phyloP scores from a whole-genome alignment of 2,888 invertebrate genomes.

The Lithodes maja region DNA sequence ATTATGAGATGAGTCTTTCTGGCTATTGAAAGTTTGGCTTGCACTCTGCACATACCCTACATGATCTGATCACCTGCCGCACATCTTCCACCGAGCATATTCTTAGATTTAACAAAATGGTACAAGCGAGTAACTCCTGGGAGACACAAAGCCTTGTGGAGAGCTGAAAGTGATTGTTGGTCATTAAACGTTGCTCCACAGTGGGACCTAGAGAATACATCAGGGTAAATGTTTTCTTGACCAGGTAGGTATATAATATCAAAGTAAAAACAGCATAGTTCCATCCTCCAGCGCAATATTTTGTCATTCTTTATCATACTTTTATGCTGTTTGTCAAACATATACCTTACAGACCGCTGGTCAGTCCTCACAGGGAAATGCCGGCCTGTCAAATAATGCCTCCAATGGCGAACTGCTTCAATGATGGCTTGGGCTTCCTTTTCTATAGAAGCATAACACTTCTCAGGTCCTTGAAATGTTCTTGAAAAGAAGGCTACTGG shows the following conservation, averaged over 20 bases:
- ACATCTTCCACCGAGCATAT: slow-evolving; percentile 40
- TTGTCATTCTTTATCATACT: slow-evolving; percentile 55
- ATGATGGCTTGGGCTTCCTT: slow-evolving; percentile 40
- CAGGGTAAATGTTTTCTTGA: slow-evolving; percentile 28
- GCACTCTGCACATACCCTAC: slow-evolving; percentile 32
- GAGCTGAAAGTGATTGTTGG: background rate
- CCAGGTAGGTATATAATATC: slow-evolving; percentile 39
- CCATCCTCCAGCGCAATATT: slow-evolving; percentile 45
- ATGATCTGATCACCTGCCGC: background rate
- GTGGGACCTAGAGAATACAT: slow-evolving; percentile 18
- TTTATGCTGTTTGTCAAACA: slow-evolving; percentile 45
- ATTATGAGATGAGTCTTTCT: slow-evolving; percentile 10
- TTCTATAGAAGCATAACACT: slow-evolving; percentile 27
- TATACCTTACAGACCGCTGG: slow-evolving; percentile 23
- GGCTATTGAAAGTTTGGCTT: no score
- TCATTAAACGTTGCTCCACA: slow-evolving; percentile 32
- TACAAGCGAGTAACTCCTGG: slow-evolving; percentile 39
- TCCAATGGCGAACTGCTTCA: slow-evolving; percentile 44
- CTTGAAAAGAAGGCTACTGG: slow-evolving; percentile 42
- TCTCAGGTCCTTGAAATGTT: slow-evolving; percentile 52
- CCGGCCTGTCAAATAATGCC: slow-evolving; percentile 37
- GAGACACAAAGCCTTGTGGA: slow-evolving; percentile 54
- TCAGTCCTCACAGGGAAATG: slow-evolving; percentile 49
- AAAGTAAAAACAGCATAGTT: slow-evolving; percentile 40
- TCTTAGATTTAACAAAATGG: slow-evolving; percentile 43